A percentile compares a stretch with the other conserved stretches of the same genome.
Conservation (phyloP, 2,888 invertebrate genomes). For the Uloborus plumipes region DNA sequence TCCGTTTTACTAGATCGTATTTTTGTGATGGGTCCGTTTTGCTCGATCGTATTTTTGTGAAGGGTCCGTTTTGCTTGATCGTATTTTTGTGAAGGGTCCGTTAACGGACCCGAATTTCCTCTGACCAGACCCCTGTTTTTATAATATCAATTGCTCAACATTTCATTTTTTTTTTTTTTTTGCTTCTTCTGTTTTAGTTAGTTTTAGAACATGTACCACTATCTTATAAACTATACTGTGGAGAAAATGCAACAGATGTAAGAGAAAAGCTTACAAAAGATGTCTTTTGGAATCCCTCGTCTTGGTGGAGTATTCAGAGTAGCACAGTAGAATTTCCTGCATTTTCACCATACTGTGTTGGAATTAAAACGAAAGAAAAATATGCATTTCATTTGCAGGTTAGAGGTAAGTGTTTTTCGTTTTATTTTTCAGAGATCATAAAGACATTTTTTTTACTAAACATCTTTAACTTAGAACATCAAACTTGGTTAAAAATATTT, state of each 20-base stretch:
- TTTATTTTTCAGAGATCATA: no score
- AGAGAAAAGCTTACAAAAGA: constrained; percentile 8
- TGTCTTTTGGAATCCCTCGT: constrained; percentile 28
- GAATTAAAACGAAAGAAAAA: constrained; percentile 44
- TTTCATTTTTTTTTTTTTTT: neutral
- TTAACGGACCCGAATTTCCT: no score
- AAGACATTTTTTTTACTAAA: no score
- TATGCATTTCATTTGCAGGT: constrained; percentile 68
- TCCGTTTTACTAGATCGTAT: no score
- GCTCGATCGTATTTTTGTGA: no score
- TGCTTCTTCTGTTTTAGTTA: constrained; percentile 15
- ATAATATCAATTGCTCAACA: neutral
- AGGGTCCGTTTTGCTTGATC: no score
- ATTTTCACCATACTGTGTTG: constrained; percentile 55
- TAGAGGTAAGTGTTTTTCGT: constrained; percentile 67
- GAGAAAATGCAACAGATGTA: constrained; percentile 40
- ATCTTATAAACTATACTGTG: constrained; percentile 33
- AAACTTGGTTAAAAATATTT: no score
- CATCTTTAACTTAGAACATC: no score
- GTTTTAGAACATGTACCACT: constrained; percentile 25
- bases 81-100: no score
- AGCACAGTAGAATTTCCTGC: constrained; percentile 37
- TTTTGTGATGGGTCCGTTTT: no score
- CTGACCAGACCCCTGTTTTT: no score
- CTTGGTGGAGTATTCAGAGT: constrained; percentile 27